Base-by-base conservation (phyloP, 2,888 invertebrate genomes). In the Hipparchia sbordonii region DNA sequence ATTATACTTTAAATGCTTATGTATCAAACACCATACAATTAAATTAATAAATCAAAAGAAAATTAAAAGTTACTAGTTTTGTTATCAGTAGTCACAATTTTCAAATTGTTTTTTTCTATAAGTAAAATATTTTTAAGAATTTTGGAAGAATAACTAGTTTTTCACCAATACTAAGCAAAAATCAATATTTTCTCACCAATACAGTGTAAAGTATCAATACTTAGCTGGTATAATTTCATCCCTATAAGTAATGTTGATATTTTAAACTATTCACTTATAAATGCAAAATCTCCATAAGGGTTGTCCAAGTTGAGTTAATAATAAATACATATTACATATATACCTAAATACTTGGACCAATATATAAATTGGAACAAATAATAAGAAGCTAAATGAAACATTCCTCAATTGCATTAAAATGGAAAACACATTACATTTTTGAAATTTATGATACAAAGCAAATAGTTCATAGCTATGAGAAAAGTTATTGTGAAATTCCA, bases 401-500 rank as follows among this genome's bases (percentile, higher is more conserved):
- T 13, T 69, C 57, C 48, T 56, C 45, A 54, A 61, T 65, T 68
- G 65, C 48, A 60, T 13, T 62, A 70, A 65, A 73, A 72, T 68
- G 70, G 57, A 70, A 70, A 61, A 67, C 54, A 57, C 13, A 59
- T 67, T 67, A 56, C 60, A 69, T 61, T 70, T 67, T 69, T 57
- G 45, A 70, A 46, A 54, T 62, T 39, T 39, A 23, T 60, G 61
- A 69, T 59, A 59, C 46, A 76, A 72, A 72, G 71, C 74, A 68
- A 48, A 71, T 71, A 23, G 45, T 69, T 72, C 62, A 73, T 68
- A 70, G 57, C 52, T 72, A 67, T 57, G 59, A 65, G 65, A 72
- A 76, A 75, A 79, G 79, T 91, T 93, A 94, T 82, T 94, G 90
- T 82, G 93, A 91, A 87, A 94, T 94, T 87, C 94, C 94, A 84